These are phyloP conservation scores for Phataginus tricuspis DNA, from an alignment of 2,797 vertebrate genomes.

Conservation along the genomic window DNA sequence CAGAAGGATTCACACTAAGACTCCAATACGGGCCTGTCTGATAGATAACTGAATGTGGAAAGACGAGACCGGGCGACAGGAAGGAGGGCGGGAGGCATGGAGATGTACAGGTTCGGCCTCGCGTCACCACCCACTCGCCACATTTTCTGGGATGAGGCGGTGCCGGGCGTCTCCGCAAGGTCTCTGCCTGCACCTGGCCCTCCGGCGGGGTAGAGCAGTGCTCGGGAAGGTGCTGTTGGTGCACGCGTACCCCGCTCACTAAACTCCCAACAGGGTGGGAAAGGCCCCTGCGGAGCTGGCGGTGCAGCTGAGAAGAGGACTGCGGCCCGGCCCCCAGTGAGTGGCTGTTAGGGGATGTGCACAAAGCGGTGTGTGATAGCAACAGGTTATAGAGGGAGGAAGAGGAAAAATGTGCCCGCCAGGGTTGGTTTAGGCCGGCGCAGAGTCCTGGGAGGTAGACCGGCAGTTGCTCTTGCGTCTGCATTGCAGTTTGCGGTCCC, in stretches of 20 bases:
- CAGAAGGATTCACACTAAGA: conserved; percentile 24
- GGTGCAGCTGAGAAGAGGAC: not conserved
- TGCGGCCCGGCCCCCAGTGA: not conserved
- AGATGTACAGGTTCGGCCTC: not conserved
- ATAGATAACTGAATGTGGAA: not conserved
- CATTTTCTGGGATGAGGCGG: not conserved
- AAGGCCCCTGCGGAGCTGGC: not conserved
- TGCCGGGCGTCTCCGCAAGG: not conserved
- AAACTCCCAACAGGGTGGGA: too few species aligned
- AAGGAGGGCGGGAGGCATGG: not conserved
- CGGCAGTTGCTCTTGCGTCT: not conserved
- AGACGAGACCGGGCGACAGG: not conserved
- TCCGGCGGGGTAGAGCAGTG: too few species aligned
- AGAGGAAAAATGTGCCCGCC: not conserved
- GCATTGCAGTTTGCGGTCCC: not conserved
- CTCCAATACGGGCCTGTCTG: not conserved
- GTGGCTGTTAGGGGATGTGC: not conserved
- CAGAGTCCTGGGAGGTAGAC: not conserved
- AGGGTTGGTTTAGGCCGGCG: not conserved
- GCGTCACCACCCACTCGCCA: not conserved
- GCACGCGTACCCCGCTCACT: not conserved
- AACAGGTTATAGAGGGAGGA: not conserved
- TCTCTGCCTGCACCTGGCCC: too few species aligned
- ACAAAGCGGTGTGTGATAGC: not conserved
- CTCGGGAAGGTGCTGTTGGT: not conserved